A percentile compares a stretch with the other conserved stretches of the same genome.
Conservation (phyloP, 2,888 invertebrate genomes). For the Altica lythri region DNA sequence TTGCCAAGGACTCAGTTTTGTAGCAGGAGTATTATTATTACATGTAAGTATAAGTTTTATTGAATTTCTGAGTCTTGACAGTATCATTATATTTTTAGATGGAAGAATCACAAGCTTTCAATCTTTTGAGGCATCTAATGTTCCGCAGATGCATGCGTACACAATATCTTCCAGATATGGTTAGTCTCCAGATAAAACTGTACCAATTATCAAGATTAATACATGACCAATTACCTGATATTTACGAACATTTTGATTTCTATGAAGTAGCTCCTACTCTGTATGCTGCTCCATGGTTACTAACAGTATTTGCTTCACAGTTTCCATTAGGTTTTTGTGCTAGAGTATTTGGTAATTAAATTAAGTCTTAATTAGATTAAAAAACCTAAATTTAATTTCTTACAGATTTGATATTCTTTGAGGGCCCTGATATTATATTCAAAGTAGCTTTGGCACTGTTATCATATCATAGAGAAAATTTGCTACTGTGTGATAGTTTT, state of each 20-base stretch:
- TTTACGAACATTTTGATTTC: conserved; percentile 84
- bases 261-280: conserved; percentile 92
- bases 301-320: conserved; percentile 94
- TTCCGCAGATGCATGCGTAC: conserved; percentile 84
- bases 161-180: conserved; percentile 94
- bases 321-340: conserved; percentile 95
- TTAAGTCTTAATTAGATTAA: not conserved
- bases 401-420: conserved; percentile 85
- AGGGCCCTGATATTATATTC: conserved; percentile 89
- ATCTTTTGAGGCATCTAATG: conserved; percentile 87
- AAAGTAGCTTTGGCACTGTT: conserved; percentile 85
- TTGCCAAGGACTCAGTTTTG: conserved; percentile 95
- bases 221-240: conserved; percentile 83
- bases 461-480: conserved; percentile 80
- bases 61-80: not conserved
- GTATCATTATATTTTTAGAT: conserved; percentile 64
- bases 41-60: conserved; percentile 72
- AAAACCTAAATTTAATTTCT: conserved; percentile 15
- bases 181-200: conserved; percentile 83
- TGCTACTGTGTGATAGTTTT: conserved; percentile 85
- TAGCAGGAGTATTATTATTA: conserved; percentile 88
- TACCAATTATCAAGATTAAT: conserved; percentile 92
- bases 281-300: conserved; percentile 96
- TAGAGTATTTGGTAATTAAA: conserved; percentile 80
- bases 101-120: conserved; percentile 90